phyloP scores from a whole-genome alignment of 2,888 invertebrate genomes.

The Dasypolia templi region DNA sequence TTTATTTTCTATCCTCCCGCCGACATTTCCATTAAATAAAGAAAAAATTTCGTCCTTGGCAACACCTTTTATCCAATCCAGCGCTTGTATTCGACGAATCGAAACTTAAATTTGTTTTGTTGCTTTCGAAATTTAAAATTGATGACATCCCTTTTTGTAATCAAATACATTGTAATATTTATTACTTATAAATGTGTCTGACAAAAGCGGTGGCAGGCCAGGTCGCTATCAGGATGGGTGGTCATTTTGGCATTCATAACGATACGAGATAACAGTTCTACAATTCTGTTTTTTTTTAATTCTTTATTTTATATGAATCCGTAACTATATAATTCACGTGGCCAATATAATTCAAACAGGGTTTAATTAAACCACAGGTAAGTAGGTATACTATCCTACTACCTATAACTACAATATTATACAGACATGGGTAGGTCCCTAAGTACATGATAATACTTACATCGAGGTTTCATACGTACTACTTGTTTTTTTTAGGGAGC shows the following conservation, averaged over 20 bases:
- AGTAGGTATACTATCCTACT: too few relatives aligned
- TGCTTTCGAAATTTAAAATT: slow-evolving; percentile 68
- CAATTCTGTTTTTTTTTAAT: neutral
- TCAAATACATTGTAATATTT: slow-evolving; percentile 67
- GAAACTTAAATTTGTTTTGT: slow-evolving; percentile 60
- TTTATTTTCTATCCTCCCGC: neutral
- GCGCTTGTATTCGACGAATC: slow-evolving; percentile 54
- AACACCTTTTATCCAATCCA: slow-evolving; percentile 49
- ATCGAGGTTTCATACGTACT: too few relatives aligned
- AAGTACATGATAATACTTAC: too few relatives aligned
- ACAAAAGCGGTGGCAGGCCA: slow-evolving; percentile 17
- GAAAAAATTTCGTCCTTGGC: slow-evolving; percentile 8
- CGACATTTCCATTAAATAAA: neutral
- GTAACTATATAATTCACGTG: too few relatives aligned
- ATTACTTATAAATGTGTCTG: slow-evolving; percentile 53
- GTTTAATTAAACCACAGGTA: too few relatives aligned
- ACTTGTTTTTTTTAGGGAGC: too few relatives aligned
- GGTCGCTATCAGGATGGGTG: slow-evolving; percentile 40
- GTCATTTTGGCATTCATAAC: slow-evolving; percentile 16
- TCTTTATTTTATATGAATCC: too few relatives aligned
- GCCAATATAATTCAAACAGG: too few relatives aligned
- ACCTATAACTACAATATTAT: too few relatives aligned
- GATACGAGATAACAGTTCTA: neutral
- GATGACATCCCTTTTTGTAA: slow-evolving; percentile 62
- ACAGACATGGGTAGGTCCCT: too few relatives aligned